Percentiles rank a stretch among this genome's conserved stretches.
These are phyloP conservation scores for Enteromius argenteus DNA, from an alignment of 2,797 vertebrate genomes.

Conservation along the genomic window DNA sequence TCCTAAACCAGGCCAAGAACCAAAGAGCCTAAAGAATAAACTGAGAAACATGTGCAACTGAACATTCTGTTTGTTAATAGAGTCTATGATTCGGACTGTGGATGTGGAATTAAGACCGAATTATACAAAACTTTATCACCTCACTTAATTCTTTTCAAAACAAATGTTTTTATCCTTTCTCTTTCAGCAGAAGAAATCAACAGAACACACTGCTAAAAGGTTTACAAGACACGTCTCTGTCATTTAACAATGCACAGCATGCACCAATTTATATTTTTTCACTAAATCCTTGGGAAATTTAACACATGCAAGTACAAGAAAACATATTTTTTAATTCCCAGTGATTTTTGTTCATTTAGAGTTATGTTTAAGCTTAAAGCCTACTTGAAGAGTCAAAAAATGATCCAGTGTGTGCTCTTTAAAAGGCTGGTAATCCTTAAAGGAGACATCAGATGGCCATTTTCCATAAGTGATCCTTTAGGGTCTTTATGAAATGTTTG, in stretches of 20 bases:
- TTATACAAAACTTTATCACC: background rate
- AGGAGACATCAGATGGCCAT: background rate
- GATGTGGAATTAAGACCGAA: background rate
- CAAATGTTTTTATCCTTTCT: constrained; percentile 7
- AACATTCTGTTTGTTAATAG: background rate
- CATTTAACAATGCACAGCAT: constrained; percentile 2
- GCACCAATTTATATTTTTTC: background rate
- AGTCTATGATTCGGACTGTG: background rate
- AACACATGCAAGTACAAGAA: background rate
- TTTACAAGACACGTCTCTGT: background rate
- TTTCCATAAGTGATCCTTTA: background rate
- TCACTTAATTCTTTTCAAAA: background rate
- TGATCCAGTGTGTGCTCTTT: background rate
- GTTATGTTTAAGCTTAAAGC: background rate
- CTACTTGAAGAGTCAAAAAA: background rate
- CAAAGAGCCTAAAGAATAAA: constrained; percentile 28
- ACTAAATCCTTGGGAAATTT: background rate
- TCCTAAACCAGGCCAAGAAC: background rate
- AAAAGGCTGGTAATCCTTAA: background rate
- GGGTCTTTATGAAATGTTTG: background rate
- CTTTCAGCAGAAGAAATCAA: background rate
- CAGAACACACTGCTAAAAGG: background rate
- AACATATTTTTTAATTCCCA: background rate
- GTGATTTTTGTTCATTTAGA: background rate
- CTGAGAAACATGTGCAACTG: constrained; percentile 25